Evolutionary conservation across 2,797 vertebrate species (phyloP).

Genomic region (Lophotriccus pileatus): DNA sequence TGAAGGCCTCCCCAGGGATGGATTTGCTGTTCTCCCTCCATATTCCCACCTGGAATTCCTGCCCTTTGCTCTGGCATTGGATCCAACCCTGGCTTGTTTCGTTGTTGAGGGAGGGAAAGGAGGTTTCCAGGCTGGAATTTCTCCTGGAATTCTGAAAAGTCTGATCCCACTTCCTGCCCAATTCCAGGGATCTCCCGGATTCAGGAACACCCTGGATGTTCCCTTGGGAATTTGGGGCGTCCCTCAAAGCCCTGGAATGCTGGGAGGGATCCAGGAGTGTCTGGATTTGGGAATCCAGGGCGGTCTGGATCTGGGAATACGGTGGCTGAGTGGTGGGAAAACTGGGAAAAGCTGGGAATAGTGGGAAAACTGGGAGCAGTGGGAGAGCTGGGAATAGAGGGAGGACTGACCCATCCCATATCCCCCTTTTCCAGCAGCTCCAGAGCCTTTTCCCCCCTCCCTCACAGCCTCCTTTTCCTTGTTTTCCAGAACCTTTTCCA

Average conservation of each 20-base stretch:
- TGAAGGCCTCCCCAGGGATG: too few relatives aligned
- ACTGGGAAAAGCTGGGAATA: neutral
- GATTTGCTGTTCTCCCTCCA: neutral
- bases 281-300: neutral
- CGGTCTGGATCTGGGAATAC: neutral
- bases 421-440: too few relatives aligned
- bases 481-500: constrained; percentile 94
- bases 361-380: too few relatives aligned
- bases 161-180: neutral
- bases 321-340: neutral
- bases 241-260: neutral
- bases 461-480: neutral
- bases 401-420: too few relatives aligned
- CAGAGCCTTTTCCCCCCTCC: neutral
- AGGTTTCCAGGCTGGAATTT: neutral
- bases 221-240: neutral
- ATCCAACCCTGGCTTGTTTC: neutral
- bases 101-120: neutral
- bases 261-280: neutral
- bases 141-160: neutral
- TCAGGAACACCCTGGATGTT: neutral
- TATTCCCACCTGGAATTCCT: neutral
- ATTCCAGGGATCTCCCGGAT: neutral
- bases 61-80: too few relatives aligned
- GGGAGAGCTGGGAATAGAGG: too few relatives aligned